These are phyloP conservation scores for Hydropsyche betteni DNA, from an alignment of 2,888 invertebrate species.

Conservation along the genomic window DNA sequence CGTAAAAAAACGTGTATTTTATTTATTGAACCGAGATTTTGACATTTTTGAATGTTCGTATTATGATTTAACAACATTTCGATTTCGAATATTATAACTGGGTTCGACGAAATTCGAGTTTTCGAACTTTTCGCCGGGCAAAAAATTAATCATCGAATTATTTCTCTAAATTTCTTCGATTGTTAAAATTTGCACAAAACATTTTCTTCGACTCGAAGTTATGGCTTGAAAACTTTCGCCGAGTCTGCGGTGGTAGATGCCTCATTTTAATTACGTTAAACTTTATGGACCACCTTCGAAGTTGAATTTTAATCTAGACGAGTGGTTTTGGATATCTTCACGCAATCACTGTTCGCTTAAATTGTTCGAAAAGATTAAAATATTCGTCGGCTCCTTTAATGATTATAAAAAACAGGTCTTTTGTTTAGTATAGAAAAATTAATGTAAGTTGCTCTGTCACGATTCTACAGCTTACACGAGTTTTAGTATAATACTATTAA, in stretches of 20 bases:
- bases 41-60: no score
- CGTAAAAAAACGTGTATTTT: no score
- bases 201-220: conserved; percentile 13
- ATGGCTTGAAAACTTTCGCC: conserved; percentile 18
- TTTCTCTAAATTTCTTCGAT: conserved; percentile 30
- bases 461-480: no score
- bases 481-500: no score
- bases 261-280: conserved; percentile 28
- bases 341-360: conserved; percentile 3
- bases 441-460: no score
- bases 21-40: no score
- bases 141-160: conserved; percentile 25
- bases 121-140: no score
- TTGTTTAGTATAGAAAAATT: no score
- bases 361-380: conserved; percentile 1
- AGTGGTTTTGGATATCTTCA: conserved; percentile 25
- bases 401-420: no score
- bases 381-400: background rate
- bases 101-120: no score
- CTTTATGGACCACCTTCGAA: conserved; percentile 25
- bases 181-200: conserved; percentile 30
- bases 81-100: no score
- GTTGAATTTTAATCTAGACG: conserved; percentile 29
- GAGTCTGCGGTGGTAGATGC: background rate
- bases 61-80: no score